Percentiles rank a stretch among this genome's conserved stretches.
Evolutionary conservation across 30 jellyfish, hydroid and myxozoan species (phyloP).

Genomic region (Turritopsis dohrnii): DNA sequence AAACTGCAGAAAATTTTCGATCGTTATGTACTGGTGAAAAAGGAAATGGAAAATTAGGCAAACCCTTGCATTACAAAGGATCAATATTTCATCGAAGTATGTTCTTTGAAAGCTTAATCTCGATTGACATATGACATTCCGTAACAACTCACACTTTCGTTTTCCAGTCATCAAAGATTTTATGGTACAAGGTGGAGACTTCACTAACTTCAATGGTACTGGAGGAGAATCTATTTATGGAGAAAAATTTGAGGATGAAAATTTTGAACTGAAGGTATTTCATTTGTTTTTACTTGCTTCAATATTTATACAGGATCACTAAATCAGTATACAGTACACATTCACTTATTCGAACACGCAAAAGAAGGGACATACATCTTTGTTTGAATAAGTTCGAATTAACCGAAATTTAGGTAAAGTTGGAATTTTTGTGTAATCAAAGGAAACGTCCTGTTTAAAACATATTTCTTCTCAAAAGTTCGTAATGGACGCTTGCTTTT

Average conservation of each 20-base stretch:
- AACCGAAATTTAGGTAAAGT: too few relatives aligned
- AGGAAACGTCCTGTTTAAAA: too few relatives aligned
- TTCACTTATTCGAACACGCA: too few relatives aligned
- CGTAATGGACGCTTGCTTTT: too few relatives aligned
- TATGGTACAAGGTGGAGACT: constrained; percentile 74
- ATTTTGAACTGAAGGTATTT: constrained; percentile 22
- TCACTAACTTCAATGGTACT: constrained; percentile 46
- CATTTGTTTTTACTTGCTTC: too few relatives aligned
- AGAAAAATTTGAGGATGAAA: constrained; percentile 55
- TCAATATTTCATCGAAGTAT: constrained; percentile 48
- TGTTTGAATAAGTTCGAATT: too few relatives aligned
- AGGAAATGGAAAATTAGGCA: constrained; percentile 39
- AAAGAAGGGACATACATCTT: too few relatives aligned
- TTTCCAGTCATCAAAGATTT: constrained; percentile 51
- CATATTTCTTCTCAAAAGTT: too few relatives aligned
- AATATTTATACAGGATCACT: too few relatives aligned
- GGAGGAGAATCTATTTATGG: constrained; percentile 76
- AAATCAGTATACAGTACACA: too few relatives aligned
- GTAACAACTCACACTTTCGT: neutral
- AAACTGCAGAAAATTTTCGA: constrained; percentile 56
- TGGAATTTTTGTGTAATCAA: too few relatives aligned
- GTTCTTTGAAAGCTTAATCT: neutral
- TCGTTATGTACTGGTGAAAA: constrained; percentile 60
- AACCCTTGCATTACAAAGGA: constrained; percentile 56
- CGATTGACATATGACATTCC: neutral